Base-by-base conservation (phyloP, 2,888 invertebrate species). In the Hirtodrosophila duncani region DNA sequence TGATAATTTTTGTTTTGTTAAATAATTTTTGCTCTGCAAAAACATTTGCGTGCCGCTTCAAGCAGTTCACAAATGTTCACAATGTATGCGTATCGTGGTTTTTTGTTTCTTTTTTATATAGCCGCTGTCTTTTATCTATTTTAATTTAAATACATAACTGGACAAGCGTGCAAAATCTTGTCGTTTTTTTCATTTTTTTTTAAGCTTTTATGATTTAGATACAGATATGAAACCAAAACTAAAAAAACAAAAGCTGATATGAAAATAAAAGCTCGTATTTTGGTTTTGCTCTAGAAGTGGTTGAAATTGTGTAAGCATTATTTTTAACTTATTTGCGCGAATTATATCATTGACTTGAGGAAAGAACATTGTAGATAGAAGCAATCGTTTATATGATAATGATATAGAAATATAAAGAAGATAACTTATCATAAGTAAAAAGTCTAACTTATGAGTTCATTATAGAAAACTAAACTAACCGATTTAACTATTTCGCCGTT, bases 1-100 rank as follows among this genome's bases (percentile, higher is more conserved):
- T 78, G 78, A 78, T 49, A 46, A 68, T 62, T 65, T 70, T 66
- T 59, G 6, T 38, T 45, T 50, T 39, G 9, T 24, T 16, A 53
- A 26, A 43, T 45, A 44, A 43, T 52, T 24, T n/a, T n/a, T n/a
- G n/a, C n/a, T n/a, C n/a, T n/a, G n/a, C n/a, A n/a, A n/a, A n/a
- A n/a, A n/a, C n/a, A n/a, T n/a, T n/a, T n/a, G n/a, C n/a, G n/a
- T n/a, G n/a, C n/a, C n/a, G n/a, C n/a, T n/a, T n/a, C n/a, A n/a
- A n/a, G n/a, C n/a, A n/a, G n/a, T n/a, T n/a, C n/a, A n/a, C n/a
- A n/a, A n/a, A n/a, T n/a, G n/a, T n/a, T n/a, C n/a, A n/a, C n/a
- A n/a, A n/a, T n/a, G n/a, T n/a, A n/a, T n/a, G n/a, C 11, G 37
- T 14, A 44, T 33, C 58, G 29, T 61, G 53, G 29, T 39, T 30